Evolutionary conservation across 2,888 invertebrate genomes (phyloP), one percentile per base, ranked within the genome.

Genomic region (Andrena dorsata): DNA sequence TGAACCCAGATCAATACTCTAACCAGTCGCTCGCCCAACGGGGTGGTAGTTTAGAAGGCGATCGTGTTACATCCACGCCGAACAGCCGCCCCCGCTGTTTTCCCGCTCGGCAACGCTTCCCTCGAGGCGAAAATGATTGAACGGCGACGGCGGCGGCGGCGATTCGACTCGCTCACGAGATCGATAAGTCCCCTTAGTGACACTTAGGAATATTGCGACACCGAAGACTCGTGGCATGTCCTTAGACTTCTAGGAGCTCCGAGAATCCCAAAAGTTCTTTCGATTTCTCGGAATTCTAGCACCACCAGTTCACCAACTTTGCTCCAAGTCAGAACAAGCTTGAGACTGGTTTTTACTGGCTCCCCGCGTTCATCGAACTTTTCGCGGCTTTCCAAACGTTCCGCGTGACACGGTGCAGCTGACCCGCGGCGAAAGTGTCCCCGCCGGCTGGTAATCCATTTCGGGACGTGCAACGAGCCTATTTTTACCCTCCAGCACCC

Each of bases 1-100:
- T 53, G 58, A 78, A 86, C 68, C 47, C 70, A 74, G 83, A 86
- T 86, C 86, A 81, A 86, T 86, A 86, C 75, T 30, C 16, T 10
- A 58, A 51, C 65, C 70, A 70, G 49, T 47, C 23, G 58, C 56
- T 51, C 71, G 49, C 23, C 51, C 60, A 30, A 64, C 51, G 75
- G 58, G 58, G 61, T 66, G 58, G 61, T 66, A 66, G 51, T 58
- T 75, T 49, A 60, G 66, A 28, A 30, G 70, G 49, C 56, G 81
- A 73, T 70, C 69, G 35, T 4, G 68, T 74, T 69, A 47, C 65
- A 58, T 41, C 20, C 51, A 51, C 60, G 28, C 26, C 28, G 16
- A 64, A 35, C 51, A 64, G 49, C 61, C 79, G 47, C 66, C 69
- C 49, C 61, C 20, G 6, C 63, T 77, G 58, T 77, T 70, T 69